Conservation (phyloP, 2,797 vertebrate genomes). For the Philypnodon macrostomus region DNA sequence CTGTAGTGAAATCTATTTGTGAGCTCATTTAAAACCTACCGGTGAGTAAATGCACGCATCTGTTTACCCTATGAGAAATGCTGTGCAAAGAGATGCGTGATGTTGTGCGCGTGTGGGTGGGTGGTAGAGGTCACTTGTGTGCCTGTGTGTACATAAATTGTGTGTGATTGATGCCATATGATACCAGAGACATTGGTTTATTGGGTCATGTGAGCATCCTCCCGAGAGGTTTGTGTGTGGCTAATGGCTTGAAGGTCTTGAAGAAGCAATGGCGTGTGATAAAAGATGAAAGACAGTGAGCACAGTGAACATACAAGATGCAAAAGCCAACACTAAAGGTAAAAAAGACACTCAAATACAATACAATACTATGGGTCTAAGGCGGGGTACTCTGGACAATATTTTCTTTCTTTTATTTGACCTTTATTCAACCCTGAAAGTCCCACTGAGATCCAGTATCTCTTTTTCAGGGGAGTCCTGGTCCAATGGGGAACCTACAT, state of each 20-base stretch:
- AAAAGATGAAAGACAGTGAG: not conserved
- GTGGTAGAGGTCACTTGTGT: conserved; percentile 15
- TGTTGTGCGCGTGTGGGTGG: conserved; percentile 4
- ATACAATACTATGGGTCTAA: no score
- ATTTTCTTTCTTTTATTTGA: no score
- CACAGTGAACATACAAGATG: not conserved
- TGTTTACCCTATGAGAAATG: conserved; percentile 13
- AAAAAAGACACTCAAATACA: no score
- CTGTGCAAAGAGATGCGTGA: conserved; percentile 2
- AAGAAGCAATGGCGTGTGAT: not conserved
- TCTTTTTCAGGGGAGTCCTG: no score
- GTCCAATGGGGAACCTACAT: no score
- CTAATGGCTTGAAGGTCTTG: not conserved
- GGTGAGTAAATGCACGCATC: conserved; percentile 8
- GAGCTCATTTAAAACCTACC: conserved; percentile 15
- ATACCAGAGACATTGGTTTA: conserved; percentile 24
- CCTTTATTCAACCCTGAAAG: no score
- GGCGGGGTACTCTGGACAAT: no score
- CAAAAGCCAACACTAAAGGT: no score
- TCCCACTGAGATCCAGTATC: no score
- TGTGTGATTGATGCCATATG: conserved; percentile 14
- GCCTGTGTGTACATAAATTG: not conserved
- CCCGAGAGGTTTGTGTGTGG: conserved; percentile 9
- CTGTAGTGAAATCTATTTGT: conserved; percentile 7
- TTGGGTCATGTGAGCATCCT: conserved; percentile 24